Base-by-base conservation (phyloP, 2,797 vertebrate species). In the Spea hammondii region DNA sequence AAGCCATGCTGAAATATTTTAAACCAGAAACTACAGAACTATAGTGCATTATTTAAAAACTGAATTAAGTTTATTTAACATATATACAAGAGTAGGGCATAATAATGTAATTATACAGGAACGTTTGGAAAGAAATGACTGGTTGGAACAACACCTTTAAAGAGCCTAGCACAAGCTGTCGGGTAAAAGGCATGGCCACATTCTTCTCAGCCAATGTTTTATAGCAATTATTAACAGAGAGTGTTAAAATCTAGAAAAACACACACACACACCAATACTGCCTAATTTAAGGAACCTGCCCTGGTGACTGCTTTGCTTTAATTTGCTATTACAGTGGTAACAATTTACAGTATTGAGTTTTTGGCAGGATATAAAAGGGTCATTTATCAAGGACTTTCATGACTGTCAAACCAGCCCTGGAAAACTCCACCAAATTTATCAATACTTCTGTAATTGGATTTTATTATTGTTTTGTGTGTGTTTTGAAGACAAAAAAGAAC, bases 361-460 rank as follows among this genome's bases (percentile, higher is more conserved):
- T 5, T 70, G 65, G 46, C 54, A 66, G 70, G 54, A 68, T 46
- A 13, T 55, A 54, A 59, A 59, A 65, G 78, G 67, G n/a, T 65
- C 67, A 80, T 80, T 75, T 50, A 80, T 80, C 78, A 79, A 48
- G 6, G 44, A 7, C 53, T 55, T 45, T 74, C 50, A 8, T 53
- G 55, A 65, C 50, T 80, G 72, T 76, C 72, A 80, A 65, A 70
- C 17, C 5, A 45, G 62, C 57, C 65, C 45, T 8, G 50, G 14
- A 79, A 65, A 70, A 65, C 78, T n/a, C 14, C 66, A 45, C 67
- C 62, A 54, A 80, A 80, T 75, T 75, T 65, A 80, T 80, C 72
- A 80, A 80, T 80, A 80, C 53, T n/a, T 55, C 14, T 70, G 69
- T 75, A 80, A 80, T 80, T 70, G 72, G 65, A 70, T 70, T 70